Evolutionary conservation across 2,797 vertebrate species (phyloP), one percentile per base, ranked within the genome.

Genomic region (Melanotaenia pygmaea): DNA sequence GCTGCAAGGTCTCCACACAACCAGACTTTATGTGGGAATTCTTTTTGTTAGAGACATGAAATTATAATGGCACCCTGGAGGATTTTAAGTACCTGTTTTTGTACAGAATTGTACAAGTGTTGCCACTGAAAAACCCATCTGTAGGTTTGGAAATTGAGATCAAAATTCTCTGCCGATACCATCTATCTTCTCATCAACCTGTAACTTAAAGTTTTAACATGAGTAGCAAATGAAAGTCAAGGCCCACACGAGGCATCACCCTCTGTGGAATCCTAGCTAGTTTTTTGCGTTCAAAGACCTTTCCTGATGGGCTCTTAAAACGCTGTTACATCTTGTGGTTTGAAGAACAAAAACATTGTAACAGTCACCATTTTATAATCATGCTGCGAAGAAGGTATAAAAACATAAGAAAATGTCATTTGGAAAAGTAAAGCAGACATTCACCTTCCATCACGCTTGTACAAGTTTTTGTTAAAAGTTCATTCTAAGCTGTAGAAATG

Each of bases 1-100:
- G 60, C 60, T 24, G 5, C 24, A 53, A 71, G 67, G 63, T 68
- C 47, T 70, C 13, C 32, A 14, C 5, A 6, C 3, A 1, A 34
- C 32, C 22, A 56, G n/a, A 51, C 59, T 47, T 28, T 66, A 30
- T 32, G n/a, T n/a, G 65, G 20, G 13, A 63, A 53, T 74, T 64
- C 3, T 4, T 68, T 35, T 6, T n/a, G 64, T 26, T 65, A 51
- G 37, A 54, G 45, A 14, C 38, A 60, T 61, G 26, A 24, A 35
- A 5, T 10, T 59, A 53, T 40, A 37, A 45, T 22, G 3, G 20
- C 3, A 13, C 45, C 37, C 38, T 45, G 18, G 35, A 22, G 18
- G 12, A 24, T 57, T 76, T 61, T 20, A 6, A 20, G 38, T 32
- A 30, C 45, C 22, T 45, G 12, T 13, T 13, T 70, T 56, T 50